phyloP scores from a whole-genome alignment of 2,113 vertebrate species.

The Datnioides undecimradiatus region DNA sequence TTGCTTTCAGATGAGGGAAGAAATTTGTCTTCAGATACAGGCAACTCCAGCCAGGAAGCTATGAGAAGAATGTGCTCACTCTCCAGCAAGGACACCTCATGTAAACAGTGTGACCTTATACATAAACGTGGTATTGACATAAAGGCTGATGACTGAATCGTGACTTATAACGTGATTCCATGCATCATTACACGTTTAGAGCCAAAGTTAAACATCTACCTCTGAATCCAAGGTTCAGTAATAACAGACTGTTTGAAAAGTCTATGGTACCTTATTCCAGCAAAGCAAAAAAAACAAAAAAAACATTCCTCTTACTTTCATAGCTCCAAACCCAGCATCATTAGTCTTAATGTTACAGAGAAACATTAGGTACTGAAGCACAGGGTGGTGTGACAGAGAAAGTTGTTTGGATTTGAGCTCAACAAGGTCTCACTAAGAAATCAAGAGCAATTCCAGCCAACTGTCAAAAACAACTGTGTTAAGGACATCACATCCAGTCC shows the following conservation, averaged over 20 bases:
- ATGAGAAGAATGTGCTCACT: conserved; percentile 58
- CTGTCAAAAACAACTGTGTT: not conserved
- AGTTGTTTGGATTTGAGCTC: not conserved
- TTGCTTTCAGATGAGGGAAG: conserved; percentile 51
- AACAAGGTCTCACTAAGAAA: not conserved
- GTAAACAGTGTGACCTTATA: not conserved
- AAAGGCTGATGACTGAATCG: not conserved
- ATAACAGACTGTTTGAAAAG: conserved; percentile 24
- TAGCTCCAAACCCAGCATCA: not conserved
- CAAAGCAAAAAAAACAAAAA: not conserved
- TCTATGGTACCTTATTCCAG: not conserved
- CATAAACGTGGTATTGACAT: not conserved
- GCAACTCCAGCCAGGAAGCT: conserved; percentile 24
- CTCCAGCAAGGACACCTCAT: not conserved
- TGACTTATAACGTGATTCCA: not conserved
- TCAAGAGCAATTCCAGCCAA: conserved; percentile 6
- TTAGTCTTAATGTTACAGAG: not conserved
- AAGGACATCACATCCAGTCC: conserved; percentile 9
- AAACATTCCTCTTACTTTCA: not conserved
- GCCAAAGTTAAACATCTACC: conserved; percentile 67
- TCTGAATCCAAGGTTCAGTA: conserved; percentile 66
- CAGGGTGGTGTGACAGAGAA: not conserved
- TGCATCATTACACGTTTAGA: not conserved
- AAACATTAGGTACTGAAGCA: not conserved
- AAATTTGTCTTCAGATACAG: conserved; percentile 1